Percentiles rank a stretch among this genome's conserved stretches.
phyloP scores from a whole-genome alignment of 2,113 vertebrate species.

The Carollia perspicillata region DNA sequence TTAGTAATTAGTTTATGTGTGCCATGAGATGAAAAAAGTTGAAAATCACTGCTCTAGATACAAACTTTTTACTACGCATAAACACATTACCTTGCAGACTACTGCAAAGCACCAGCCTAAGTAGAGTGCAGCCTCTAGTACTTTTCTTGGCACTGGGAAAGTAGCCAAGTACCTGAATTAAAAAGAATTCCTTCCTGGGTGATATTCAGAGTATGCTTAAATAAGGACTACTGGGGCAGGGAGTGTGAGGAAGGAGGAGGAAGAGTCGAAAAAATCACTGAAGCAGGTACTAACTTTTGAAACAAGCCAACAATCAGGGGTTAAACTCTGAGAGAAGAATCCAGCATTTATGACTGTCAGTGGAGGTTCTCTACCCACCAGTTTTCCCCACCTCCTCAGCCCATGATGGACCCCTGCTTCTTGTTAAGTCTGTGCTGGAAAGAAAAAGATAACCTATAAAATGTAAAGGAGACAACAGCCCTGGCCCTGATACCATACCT shows the following conservation, averaged over 20 bases:
- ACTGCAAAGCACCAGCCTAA: conserved; percentile 20
- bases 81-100: neutral
- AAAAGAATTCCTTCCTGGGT: conserved; percentile 39
- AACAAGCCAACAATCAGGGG: neutral
- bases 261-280: neutral
- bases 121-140: neutral
- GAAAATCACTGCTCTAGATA: neutral
- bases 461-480: neutral
- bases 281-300: neutral
- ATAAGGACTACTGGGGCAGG: neutral
- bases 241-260: neutral
- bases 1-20: neutral
- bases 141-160: neutral
- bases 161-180: neutral
- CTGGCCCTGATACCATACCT: neutral
- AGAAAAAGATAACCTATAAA: conserved; percentile 16
- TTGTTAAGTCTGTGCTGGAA: conserved; percentile 15
- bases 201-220: neutral
- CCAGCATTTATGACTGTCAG: neutral
- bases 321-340: conserved; percentile 27
- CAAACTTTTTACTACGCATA: neutral
- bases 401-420: neutral
- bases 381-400: neutral
- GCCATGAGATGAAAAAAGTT: neutral
- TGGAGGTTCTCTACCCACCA: neutral